These are phyloP conservation scores for Amiota minor DNA, from an alignment of 2,888 invertebrate species.

Conservation along the genomic window DNA sequence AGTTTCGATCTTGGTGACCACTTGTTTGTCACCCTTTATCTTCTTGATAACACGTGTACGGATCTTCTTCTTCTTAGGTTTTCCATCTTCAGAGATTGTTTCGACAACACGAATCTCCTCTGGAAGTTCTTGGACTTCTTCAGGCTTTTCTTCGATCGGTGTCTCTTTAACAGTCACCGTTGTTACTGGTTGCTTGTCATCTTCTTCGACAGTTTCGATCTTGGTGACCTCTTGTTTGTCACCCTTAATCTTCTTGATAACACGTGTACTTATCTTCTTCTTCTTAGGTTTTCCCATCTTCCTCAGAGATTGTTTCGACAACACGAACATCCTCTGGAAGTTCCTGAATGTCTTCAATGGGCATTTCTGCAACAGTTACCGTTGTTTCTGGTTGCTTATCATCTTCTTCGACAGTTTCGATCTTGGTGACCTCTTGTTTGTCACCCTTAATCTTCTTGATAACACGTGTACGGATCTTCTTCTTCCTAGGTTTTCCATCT, in stretches of 20 bases:
- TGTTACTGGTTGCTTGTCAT: conserved; percentile 33
- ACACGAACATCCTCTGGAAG: conserved; percentile 32
- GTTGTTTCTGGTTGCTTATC: conserved; percentile 32
- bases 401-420: conserved; percentile 35
- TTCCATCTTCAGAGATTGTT: conserved; percentile 32
- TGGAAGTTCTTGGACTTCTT: conserved; percentile 28
- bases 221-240: conserved; percentile 34
- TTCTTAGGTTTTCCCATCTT: conserved; percentile 32
- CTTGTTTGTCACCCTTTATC: conserved; percentile 33
- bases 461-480: conserved; percentile 33
- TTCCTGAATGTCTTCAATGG: conserved; percentile 27
- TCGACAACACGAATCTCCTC: conserved; percentile 31
- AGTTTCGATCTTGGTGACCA: conserved; percentile 33
- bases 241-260: conserved; percentile 34
- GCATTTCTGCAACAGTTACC: conserved; percentile 31
- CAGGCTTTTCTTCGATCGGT: conserved; percentile 26
- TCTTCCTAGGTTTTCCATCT: conserved; percentile 33
- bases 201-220: conserved; percentile 33
- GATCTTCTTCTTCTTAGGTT: conserved; percentile 28
- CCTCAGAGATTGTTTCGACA: conserved; percentile 27
- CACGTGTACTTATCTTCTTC: conserved; percentile 31
- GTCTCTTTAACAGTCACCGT: conserved; percentile 32
- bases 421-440: conserved; percentile 34
- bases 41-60: conserved; percentile 35
- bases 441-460: conserved; percentile 35